Conservation (phyloP, 2,113 vertebrate genomes). For the Phalacrocorax pelagicus region DNA sequence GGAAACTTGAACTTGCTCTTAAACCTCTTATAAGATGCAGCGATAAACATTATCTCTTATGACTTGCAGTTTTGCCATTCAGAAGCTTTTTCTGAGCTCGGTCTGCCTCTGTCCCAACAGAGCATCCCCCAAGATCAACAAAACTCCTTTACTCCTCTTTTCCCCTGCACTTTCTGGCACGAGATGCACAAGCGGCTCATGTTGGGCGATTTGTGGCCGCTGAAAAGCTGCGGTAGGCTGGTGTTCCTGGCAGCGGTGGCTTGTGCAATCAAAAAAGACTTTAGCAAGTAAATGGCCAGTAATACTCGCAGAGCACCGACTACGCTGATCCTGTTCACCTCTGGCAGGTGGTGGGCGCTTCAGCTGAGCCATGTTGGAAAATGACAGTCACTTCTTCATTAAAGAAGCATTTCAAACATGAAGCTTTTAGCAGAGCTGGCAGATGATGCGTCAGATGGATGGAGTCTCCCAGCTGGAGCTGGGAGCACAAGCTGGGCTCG, state of each 20-base stretch:
- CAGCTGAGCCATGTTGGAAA: background rate
- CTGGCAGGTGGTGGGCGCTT: accelerated
- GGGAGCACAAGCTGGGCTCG: background rate
- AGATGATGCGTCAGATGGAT: background rate
- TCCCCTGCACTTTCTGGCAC: background rate
- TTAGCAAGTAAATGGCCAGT: background rate
- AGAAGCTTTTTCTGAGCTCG: background rate
- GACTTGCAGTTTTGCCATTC: background rate
- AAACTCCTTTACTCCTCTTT: background rate
- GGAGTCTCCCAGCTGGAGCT: background rate
- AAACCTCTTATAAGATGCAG: background rate
- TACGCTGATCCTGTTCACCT: background rate
- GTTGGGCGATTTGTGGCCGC: background rate
- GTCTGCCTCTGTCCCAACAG: background rate
- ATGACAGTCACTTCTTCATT: background rate
- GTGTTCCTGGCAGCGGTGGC: background rate
- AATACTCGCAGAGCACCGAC: background rate
- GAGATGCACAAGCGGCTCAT: accelerated
- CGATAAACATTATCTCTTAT: background rate
- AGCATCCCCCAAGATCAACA: background rate
- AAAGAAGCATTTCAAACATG: background rate
- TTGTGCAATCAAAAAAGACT: background rate
- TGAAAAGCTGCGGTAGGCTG: background rate
- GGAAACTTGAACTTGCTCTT: background rate
- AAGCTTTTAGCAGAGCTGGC: background rate